Conservation (phyloP, 2,113 vertebrate species). For the Rhinopomastus cyanomelas region DNA sequence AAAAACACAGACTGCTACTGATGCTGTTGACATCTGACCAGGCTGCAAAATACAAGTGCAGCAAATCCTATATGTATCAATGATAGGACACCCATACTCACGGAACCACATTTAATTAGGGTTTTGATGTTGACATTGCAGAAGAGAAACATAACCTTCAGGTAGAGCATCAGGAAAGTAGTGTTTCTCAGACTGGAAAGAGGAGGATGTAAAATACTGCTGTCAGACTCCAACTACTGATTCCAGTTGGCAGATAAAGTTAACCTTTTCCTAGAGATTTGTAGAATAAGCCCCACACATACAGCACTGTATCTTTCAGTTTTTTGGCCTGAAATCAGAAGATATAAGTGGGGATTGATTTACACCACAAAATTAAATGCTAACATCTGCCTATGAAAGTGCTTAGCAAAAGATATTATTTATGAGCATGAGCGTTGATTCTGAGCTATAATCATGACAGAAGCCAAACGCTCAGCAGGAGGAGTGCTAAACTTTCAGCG, state of each 20-base stretch:
- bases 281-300: neutral
- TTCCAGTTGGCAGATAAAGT: neutral
- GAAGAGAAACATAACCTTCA: neutral
- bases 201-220: neutral
- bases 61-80: neutral
- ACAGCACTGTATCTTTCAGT: neutral
- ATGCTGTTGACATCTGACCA: neutral
- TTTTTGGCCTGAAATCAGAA: neutral
- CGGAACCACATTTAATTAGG: neutral
- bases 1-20: neutral
- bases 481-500: neutral
- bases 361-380: slow-evolving; percentile 49
- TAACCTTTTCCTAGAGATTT: neutral
- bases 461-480: neutral
- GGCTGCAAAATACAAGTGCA: neutral
- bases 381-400: slow-evolving; percentile 9
- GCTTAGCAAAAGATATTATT: slow-evolving; percentile 38
- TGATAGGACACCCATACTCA: neutral
- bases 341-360: neutral
- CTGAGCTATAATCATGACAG: neutral
- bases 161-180: neutral
- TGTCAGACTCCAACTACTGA: neutral
- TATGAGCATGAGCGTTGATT: neutral
- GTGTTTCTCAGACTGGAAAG: neutral
- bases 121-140: neutral